Base-by-base conservation (phyloP, 2,113 vertebrate species). In the Forbesichthys agassizii region DNA sequence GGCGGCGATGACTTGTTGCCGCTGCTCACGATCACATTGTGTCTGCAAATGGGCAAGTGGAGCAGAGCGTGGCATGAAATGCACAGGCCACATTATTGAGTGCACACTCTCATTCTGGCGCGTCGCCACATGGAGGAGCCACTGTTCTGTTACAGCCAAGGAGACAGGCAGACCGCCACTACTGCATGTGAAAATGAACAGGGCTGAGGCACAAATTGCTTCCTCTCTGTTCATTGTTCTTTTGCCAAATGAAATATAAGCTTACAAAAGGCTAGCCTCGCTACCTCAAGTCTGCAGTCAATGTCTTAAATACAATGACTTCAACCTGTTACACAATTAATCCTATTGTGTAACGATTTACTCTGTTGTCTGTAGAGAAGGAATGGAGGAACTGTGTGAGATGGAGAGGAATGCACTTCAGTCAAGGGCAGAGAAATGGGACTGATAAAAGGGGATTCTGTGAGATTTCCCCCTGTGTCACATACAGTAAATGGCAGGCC, bases 101-200 rank as follows among this genome's bases (percentile, higher is more conserved):
- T 3, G 10, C 49, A 12, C 9, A 3, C 12, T 16, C n/a, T 13
- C n/a, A 6, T 33, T 8, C 20, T 12, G 48, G 36, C 3, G 18
- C 5, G 16, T 60, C 56, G 48, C 85, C 87, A 85, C 82, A 74
- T 74, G 84, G 85, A 81, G 87, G 84, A 77, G 85, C 81, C 82
- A 84, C 63, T 53, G 78, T 61, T 75, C 16, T 76, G 56, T 64
- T 66, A 60, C 10, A 33, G 59, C 16, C n/a, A 0, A 10, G 9
- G 36, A n/a, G 33, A 14, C 46, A 5, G 33, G 6, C 33, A 33
- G 11, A 9, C 56, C 33, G 27, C 27, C 10, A 9, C 56, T 33
- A 20, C 56, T 58, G 13, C 36, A 46, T 11, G 13, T 61, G 33
- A 36, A n/a, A 9, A 61, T 61, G 33, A 42, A 61, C 8, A 16